Evolutionary conservation across 2,888 invertebrate species (phyloP), one percentile per base, ranked within the genome.

Genomic region (Drosophila cognata): DNA sequence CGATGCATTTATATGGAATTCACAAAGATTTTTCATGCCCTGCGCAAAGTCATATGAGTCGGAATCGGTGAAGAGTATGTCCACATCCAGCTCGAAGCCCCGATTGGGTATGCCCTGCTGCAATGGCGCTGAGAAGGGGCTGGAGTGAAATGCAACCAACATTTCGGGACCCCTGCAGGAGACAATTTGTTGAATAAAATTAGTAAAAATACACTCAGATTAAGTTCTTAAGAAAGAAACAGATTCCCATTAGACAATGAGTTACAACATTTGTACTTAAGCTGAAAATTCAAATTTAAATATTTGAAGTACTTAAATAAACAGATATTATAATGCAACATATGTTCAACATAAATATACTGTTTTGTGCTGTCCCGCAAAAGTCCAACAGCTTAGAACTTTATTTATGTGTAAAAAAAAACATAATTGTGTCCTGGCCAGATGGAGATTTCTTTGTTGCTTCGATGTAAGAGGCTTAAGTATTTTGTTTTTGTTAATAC

Each of bases 71-170:
- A 97, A 97, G 46, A 97, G 95, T 46, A 98, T 96, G 88, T 97
- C 97, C n/a, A 97, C 96, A 85, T 96, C 96, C 52, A 98, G 94
- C 91, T 98, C 98, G 88, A 98, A 96, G 65, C 97, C 97, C 5
- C 97, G 94, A 65, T 98, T 94, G 0, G 96, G 96, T 65, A 93
- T 93, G 7, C 94, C 94, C 10, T 94, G 94, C 63, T 96, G 96
- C 60, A 97, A 93, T 4, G 97, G 97, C 60, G 97, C 96, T 74
- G 97, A 96, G 92, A 96, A 96, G 0, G 97, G 96, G 16, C 97
- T 97, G 29, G 97, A 97, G 92, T 96, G 96, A 92, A 98, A 97
- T 61, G 97, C 97, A 10, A 98, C 96, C 59, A 97, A 94, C 96
- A 98, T 97, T 90, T 96, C 96, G 8, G 97, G 95, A 1, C 97